Percentiles rank a stretch among this genome's conserved stretches.
Conservation (phyloP, 2,113 vertebrate species). For the Ptyas mucosa region DNA sequence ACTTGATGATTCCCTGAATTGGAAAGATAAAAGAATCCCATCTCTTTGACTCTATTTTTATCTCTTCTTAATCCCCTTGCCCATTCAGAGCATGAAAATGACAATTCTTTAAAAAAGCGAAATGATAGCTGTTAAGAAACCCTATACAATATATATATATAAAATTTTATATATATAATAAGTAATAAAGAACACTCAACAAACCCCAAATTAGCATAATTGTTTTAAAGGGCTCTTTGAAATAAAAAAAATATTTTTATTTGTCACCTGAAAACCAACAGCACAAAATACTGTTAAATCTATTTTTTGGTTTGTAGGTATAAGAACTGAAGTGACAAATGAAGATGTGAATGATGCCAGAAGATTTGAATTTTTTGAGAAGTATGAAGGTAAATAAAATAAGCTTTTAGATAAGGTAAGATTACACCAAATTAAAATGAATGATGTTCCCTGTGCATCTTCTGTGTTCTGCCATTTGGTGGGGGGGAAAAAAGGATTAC, state of each 20-base stretch:
- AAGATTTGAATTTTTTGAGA: constrained; percentile 18
- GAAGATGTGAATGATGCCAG: neutral
- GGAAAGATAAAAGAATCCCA: neutral
- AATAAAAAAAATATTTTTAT: neutral
- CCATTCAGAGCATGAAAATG: neutral
- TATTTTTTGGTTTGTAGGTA: neutral
- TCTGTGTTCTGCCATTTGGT: neutral
- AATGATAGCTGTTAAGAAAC: neutral
- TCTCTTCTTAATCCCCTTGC: neutral
- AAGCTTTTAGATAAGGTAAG: neutral
- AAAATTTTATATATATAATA: too few species aligned
- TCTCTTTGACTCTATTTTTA: neutral
- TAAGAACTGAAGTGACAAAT: neutral
- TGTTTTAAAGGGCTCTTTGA: neutral
- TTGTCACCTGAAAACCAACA: neutral
- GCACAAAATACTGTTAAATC: neutral
- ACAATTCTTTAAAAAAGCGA: neutral
- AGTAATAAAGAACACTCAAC: neutral
- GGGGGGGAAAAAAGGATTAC: neutral
- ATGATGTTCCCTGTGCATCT: neutral
- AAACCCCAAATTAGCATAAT: neutral
- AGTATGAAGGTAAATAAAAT: constrained; percentile 19
- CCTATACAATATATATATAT: neutral
- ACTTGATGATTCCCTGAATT: neutral
- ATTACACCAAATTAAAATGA: neutral